phyloP scores from a whole-genome alignment of 2,888 invertebrate genomes.

The Acanthopleura granulata region DNA sequence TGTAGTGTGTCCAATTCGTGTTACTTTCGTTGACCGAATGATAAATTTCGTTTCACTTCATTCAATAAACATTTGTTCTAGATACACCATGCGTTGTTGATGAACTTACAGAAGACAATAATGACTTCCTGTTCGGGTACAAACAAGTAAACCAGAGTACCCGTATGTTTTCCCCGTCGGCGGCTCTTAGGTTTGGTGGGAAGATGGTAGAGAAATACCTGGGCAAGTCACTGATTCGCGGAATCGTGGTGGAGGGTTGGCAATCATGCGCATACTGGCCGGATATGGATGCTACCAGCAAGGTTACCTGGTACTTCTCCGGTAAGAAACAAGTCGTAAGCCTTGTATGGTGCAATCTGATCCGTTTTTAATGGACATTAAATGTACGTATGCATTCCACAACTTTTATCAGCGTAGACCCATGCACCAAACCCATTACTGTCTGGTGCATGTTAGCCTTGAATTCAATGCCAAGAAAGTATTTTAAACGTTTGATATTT shows the following conservation, averaged over 20 bases:
- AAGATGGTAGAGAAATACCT: neutral
- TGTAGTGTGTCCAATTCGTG: too few relatives aligned
- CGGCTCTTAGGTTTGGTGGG: constrained; percentile 9
- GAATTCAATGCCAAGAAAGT: too few relatives aligned
- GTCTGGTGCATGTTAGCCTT: too few relatives aligned
- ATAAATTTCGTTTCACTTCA: too few relatives aligned
- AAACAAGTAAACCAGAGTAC: neutral
- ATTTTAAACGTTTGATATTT: too few relatives aligned
- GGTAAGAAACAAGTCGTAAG: neutral
- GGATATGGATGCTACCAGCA: constrained; percentile 4
- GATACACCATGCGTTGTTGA: neutral
- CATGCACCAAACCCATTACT: too few relatives aligned
- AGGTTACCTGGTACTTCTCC: constrained; percentile 11
- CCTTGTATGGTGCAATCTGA: too few relatives aligned
- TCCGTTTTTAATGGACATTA: too few relatives aligned
- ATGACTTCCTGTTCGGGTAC: constrained; percentile 11
- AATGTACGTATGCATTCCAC: too few relatives aligned
- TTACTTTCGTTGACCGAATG: too few relatives aligned
- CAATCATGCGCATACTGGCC: constrained; percentile 4
- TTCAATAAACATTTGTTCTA: neutral
- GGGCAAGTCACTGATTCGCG: neutral
- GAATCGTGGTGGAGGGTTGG: constrained; percentile 12
- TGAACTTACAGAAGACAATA: neutral
- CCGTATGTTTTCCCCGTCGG: neutral
- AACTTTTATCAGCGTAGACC: too few relatives aligned